These are phyloP conservation scores for Gisinianus flammeolus DNA, from an alignment of 2,888 invertebrate genomes.

Conservation along the genomic window DNA sequence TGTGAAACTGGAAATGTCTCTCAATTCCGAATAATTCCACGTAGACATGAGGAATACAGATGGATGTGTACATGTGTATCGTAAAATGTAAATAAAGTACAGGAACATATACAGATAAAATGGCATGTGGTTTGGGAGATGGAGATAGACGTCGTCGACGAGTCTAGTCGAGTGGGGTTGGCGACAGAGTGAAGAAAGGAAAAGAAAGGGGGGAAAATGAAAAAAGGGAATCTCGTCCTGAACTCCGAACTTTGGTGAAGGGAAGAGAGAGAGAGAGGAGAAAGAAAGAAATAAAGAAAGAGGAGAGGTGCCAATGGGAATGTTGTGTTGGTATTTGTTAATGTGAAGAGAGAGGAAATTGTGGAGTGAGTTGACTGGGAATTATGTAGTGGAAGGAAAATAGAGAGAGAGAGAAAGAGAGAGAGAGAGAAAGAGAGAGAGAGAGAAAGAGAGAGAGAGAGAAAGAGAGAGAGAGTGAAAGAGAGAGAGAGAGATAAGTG, in stretches of 20 bases:
- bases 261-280: not conserved
- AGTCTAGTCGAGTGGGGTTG: not conserved
- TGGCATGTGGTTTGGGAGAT: too few relatives aligned
- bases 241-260: too few relatives aligned
- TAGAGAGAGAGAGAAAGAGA: not conserved
- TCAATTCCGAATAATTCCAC: too few relatives aligned
- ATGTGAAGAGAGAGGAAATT: not conserved
- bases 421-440: not conserved
- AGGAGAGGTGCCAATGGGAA: not conserved
- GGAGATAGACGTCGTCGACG: not conserved
- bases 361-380: not conserved
- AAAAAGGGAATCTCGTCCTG: too few relatives aligned
- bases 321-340: not conserved
- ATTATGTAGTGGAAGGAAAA: not conserved
- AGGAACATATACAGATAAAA: too few relatives aligned
- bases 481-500: constrained; percentile 20
- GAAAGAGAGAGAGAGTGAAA: constrained; percentile 1
- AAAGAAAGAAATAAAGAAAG: too few relatives aligned
- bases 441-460: not conserved
- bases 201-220: too few relatives aligned
- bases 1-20: too few relatives aligned
- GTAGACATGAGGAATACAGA: too few relatives aligned
- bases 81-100: too few relatives aligned
- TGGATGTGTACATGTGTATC: too few relatives aligned
- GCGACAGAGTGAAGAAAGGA: not conserved